Evolutionary conservation across 2,888 invertebrate genomes (phyloP), one percentile per base, ranked within the genome.

Genomic region (Tachina grossa): DNA sequence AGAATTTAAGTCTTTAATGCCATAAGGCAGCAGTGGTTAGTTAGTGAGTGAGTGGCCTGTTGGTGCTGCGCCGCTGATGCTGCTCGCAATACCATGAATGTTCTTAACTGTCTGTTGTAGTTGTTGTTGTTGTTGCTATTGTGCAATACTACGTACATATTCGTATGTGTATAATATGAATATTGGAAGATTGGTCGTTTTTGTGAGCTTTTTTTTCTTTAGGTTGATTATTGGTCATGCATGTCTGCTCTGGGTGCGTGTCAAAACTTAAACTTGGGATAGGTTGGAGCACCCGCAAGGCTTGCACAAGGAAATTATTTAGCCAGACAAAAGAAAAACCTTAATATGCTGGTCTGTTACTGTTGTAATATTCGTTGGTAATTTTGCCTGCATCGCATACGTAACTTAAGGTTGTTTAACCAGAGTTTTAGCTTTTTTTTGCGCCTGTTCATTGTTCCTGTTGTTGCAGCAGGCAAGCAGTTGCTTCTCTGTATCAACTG

Each of bases 261-360:
- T 91, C 90, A 90, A 90, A 90, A 90, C 89, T 89, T 88, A 84
- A 89, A 90, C 91, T 91, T 91, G 91, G 91, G 91, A 91, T 91
- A 91, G 91, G 91, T 91, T 91, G 90, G 89, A 90, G 90, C 91
- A 90, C 89, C 90, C 91, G 90, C 90, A 89, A 87, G 88, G 87
- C 87, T 74, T 86, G 61, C 80, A 74, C 84, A 81, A 84, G 83
- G 78, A 86, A 86, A 86, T 78, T 83, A 86, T 78, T 83, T 81
- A 84, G 74, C 77, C 63, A 78, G 75, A 81, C 77, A 84, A 84
- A 81, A 72, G 51, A 77, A 63, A 85, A 85, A 85, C 89, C 89
- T 61, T 75, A 79, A 79, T 61, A 74, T 84, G 57, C 69, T 84
- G 71, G 78, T 72, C 78, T 72, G 80, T 39, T 68, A 51, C 65